A percentile compares a stretch with the other conserved stretches of the same genome.
These are phyloP conservation scores for Scaptomyza cyrtandrae DNA, from an alignment of 2,888 invertebrate species.

Conservation along the genomic window DNA sequence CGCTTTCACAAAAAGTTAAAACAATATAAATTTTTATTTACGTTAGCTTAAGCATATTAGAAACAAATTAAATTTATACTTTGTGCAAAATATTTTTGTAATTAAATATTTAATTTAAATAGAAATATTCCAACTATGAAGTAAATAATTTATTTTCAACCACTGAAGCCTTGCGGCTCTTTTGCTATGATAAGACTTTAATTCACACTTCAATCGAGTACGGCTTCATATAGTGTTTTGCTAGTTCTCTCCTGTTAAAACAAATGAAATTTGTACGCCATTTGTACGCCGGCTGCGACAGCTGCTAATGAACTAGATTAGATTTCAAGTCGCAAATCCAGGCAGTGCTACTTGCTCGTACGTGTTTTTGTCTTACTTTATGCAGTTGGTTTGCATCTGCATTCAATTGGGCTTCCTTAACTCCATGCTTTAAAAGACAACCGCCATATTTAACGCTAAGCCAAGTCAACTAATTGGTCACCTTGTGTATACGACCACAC, in stretches of 20 bases:
- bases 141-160: too few species aligned
- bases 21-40: conserved; percentile 7
- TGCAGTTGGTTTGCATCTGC: conserved; percentile 10
- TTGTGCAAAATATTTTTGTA: background rate
- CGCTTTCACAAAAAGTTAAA: conserved; percentile 11
- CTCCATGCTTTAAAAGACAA: conserved; percentile 36
- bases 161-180: background rate
- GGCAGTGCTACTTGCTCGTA: conserved; percentile 1
- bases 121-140: too few species aligned
- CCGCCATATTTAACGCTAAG: conserved; percentile 34
- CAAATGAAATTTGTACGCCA: conserved; percentile 31
- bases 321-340: conserved; percentile 36
- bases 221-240: conserved; percentile 32
- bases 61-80: background rate
- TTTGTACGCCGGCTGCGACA: conserved; percentile 41
- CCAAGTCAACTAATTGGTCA: conserved; percentile 54
- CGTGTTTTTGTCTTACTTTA: conserved; percentile 19
- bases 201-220: conserved; percentile 5
- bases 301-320: conserved; percentile 65
- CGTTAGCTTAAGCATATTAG: background rate
- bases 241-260: background rate
- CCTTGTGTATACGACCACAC: conserved; percentile 19
- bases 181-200: conserved; percentile 7
- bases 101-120: background rate
- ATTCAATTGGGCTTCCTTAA: conserved; percentile 22